Percentiles rank a stretch among this genome's conserved stretches.
These are phyloP conservation scores for Acrobeloides nanus DNA, from an alignment of 2,888 invertebrate genomes.

Conservation along the genomic window DNA sequence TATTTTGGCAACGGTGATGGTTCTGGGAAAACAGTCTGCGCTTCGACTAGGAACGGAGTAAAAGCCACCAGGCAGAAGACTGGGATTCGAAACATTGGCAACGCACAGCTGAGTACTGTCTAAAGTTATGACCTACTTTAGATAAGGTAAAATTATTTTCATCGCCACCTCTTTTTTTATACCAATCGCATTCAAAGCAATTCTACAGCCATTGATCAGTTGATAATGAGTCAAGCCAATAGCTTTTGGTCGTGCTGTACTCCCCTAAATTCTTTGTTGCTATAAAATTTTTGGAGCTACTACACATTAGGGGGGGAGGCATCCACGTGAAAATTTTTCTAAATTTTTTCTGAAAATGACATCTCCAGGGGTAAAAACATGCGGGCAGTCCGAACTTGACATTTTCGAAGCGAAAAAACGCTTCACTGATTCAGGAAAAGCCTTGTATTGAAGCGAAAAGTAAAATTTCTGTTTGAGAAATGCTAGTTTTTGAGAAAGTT, in stretches of 20 bases:
- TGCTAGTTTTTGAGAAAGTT: too few relatives aligned
- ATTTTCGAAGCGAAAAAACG: slow-evolving; percentile 1
- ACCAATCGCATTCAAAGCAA: slow-evolving; percentile 40
- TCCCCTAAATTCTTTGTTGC: slow-evolving; percentile 41
- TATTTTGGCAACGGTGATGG: slow-evolving; percentile 43
- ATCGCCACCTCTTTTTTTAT: slow-evolving; percentile 24
- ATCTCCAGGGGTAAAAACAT: neutral
- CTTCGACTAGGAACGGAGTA: slow-evolving; percentile 40
- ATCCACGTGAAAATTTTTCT: too few relatives aligned
- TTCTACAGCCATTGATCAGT: slow-evolving; percentile 44
- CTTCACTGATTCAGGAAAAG: neutral
- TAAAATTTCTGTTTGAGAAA: too few relatives aligned
- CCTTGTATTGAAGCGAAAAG: too few relatives aligned
- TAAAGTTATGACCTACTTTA: slow-evolving; percentile 15
- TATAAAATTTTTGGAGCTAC: too few relatives aligned
- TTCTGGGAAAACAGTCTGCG: slow-evolving; percentile 46
- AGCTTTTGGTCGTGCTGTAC: slow-evolving; percentile 42
- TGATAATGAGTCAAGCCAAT: slow-evolving; percentile 48
- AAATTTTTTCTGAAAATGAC: too few relatives aligned
- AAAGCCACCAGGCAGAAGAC: slow-evolving; percentile 44
- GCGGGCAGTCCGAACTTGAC: too few relatives aligned
- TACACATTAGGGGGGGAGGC: too few relatives aligned
- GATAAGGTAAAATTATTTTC: neutral
- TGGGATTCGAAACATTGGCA: slow-evolving; percentile 49
- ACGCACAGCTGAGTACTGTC: slow-evolving; percentile 44